These are phyloP conservation scores for Canis aureus DNA, from an alignment of 2,113 vertebrate genomes.

Conservation along the genomic window DNA sequence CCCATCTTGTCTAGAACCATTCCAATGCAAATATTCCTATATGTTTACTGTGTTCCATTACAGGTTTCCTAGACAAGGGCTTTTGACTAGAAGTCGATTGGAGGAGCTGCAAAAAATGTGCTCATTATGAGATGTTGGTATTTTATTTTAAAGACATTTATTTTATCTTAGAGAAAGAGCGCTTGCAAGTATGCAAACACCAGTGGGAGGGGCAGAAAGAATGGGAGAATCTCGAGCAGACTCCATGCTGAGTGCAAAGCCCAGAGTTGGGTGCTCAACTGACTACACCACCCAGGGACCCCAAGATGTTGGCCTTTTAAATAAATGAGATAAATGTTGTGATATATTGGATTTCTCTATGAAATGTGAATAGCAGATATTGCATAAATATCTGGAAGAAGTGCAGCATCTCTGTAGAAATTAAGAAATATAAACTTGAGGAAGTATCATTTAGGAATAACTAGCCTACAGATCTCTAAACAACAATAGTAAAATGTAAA, in stretches of 20 bases:
- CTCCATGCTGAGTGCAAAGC: neutral
- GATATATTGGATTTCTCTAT: slow-evolving; percentile 17
- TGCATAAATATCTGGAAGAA: neutral
- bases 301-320: neutral
- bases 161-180: neutral
- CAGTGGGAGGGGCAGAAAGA: neutral
- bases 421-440: neutral
- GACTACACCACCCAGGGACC: neutral
- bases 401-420: neutral
- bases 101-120: neutral
- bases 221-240: neutral
- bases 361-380: neutral
- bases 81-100: neutral
- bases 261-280: neutral
- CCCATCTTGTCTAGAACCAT: neutral
- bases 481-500: neutral
- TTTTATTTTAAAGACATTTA: neutral
- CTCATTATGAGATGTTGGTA: neutral
- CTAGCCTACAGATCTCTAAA: neutral
- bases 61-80: neutral
- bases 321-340: neutral
- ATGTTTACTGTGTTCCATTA: neutral
- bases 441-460: neutral
- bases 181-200: rapidly evolving
- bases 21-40: neutral